Percentiles rank a stretch among this genome's conserved stretches.
Conservation (phyloP, 2,888 invertebrate species). For the Aricia artaxerxes region DNA sequence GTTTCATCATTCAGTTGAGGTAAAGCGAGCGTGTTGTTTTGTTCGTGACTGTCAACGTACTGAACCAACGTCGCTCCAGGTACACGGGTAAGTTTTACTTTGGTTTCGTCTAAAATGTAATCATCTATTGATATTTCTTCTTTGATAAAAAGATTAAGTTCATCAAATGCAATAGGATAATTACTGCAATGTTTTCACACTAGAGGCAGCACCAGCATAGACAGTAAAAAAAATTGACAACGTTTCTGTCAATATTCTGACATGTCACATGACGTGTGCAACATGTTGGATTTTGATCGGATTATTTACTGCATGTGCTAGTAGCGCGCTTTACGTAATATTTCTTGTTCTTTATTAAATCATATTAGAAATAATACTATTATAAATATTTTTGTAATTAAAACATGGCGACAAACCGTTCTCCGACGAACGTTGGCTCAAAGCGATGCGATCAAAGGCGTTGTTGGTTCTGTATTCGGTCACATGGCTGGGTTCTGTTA, state of each 20-base stretch:
- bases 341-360: too few species aligned
- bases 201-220: too few species aligned
- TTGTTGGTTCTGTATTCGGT: slow-evolving; percentile 64
- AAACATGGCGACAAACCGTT: slow-evolving; percentile 40
- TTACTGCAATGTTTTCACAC: too few species aligned
- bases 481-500: slow-evolving; percentile 50
- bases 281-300: too few species aligned
- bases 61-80: not conserved
- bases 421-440: slow-evolving; percentile 67
- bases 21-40: not conserved
- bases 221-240: too few species aligned
- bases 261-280: too few species aligned
- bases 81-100: not conserved
- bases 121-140: not conserved
- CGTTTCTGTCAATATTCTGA: too few species aligned
- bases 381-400: not conserved
- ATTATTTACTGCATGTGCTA: too few species aligned
- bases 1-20: slow-evolving; percentile 41
- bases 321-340: too few species aligned
- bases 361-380: too few species aligned
- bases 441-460: slow-evolving; percentile 63
- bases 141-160: not conserved
- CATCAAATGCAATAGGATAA: not conserved
- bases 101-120: not conserved
- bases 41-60: not conserved